Conservation (phyloP, 2,797 vertebrate genomes). For the Pempheris klunzingeri region DNA sequence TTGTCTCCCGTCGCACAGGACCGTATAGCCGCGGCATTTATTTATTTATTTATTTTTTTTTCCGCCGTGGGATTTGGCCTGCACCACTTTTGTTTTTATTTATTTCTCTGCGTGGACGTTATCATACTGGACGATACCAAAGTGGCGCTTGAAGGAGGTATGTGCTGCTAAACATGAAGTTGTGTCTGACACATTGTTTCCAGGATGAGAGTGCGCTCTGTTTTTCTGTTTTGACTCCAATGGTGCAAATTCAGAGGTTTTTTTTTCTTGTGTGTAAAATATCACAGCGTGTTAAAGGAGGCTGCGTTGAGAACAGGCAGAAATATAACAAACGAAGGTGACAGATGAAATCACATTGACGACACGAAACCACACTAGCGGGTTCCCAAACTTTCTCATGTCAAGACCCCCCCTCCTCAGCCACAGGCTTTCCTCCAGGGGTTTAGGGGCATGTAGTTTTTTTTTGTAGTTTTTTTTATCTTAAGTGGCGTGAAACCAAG, state of each 20-base stretch:
- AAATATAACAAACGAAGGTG: background rate
- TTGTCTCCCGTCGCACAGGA: slow-evolving; percentile 56
- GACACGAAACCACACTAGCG: slow-evolving; percentile 13
- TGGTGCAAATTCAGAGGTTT: background rate
- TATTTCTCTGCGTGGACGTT: slow-evolving; percentile 38
- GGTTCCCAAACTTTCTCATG: slow-evolving; percentile 53
- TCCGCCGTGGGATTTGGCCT: no score
- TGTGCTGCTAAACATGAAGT: slow-evolving; percentile 65
- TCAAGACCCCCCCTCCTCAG: slow-evolving; percentile 1
- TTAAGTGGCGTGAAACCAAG: no score
- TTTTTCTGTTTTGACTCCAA: background rate
- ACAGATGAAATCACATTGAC: slow-evolving; percentile 47
- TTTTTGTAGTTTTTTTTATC: no score
- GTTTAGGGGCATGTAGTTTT: no score
- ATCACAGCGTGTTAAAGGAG: background rate
- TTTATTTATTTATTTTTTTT: slow-evolving; percentile 12
- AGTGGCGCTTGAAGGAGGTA: slow-evolving; percentile 86
- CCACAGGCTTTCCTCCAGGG: background rate
- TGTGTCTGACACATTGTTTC: slow-evolving; percentile 53
- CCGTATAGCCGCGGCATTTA: slow-evolving; percentile 29
- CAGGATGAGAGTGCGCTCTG: slow-evolving; percentile 30
- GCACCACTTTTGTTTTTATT: slow-evolving; percentile 11
- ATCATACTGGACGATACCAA: slow-evolving; percentile 74
- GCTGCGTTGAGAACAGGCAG: background rate
- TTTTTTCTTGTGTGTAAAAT: background rate